Evolutionary conservation across 2,888 invertebrate species (phyloP).

Genomic region (Nebria brevicollis): DNA sequence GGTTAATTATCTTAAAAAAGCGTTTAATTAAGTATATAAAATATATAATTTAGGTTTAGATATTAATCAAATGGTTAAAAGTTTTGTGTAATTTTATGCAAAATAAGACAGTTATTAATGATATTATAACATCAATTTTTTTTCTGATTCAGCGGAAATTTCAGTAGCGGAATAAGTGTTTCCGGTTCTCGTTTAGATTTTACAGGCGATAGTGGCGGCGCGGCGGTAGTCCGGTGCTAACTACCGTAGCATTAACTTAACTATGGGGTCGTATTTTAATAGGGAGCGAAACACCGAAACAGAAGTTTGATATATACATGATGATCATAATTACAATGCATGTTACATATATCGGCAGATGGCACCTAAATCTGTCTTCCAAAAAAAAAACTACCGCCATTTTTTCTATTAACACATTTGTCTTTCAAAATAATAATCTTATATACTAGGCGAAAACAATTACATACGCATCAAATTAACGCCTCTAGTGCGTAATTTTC

Average conservation of each 20-base stretch:
- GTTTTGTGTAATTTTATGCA: background rate
- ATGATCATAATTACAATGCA: background rate
- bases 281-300: background rate
- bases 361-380: background rate
- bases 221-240: slow-evolving; percentile 18
- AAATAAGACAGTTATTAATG: background rate
- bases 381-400: background rate
- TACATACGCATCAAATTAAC: no score
- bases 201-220: slow-evolving; percentile 32
- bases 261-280: slow-evolving; percentile 14
- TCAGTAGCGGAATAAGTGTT: slow-evolving; percentile 37
- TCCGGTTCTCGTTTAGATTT: slow-evolving; percentile 45
- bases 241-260: slow-evolving; percentile 36
- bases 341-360: background rate
- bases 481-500: no score
- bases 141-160: slow-evolving; percentile 7
- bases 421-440: no score
- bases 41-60: background rate
- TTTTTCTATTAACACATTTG: no score
- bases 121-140: slow-evolving; percentile 6
- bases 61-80: background rate
- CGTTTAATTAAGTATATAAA: background rate
- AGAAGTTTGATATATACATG: slow-evolving; percentile 10
- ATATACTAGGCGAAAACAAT: no score
- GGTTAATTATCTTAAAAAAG: background rate